Conservation (phyloP, 2,888 invertebrate genomes). For the Drosophila mimetica region DNA sequence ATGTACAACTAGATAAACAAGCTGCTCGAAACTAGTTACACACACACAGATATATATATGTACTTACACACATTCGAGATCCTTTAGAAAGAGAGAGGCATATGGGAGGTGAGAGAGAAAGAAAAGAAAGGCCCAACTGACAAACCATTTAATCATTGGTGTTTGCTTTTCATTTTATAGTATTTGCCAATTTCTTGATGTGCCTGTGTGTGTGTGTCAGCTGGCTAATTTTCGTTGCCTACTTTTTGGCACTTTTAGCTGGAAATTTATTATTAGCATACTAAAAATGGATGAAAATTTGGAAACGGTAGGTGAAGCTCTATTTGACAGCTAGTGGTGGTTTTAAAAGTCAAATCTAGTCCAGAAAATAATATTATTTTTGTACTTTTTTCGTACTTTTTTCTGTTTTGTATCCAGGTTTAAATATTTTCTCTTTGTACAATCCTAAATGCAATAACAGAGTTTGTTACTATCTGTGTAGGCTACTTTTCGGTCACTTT, state of each 20-base stretch:
- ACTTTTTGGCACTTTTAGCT: background rate
- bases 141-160: conserved; percentile 56
- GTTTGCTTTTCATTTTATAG: conserved; percentile 68
- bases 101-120: background rate
- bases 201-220: conserved; percentile 16
- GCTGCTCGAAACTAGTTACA: conserved; percentile 60
- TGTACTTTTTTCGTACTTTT: too few species aligned
- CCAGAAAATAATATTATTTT: background rate
- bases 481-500: conserved; percentile 1
- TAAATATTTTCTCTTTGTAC: background rate
- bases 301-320: too few species aligned
- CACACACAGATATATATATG: conserved; percentile 22
- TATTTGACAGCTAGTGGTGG: background rate
- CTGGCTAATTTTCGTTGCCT: conserved; percentile 35
- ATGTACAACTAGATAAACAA: conserved; percentile 77
- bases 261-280: background rate
- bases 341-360: background rate
- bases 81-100: background rate
- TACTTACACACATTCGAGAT: conserved; percentile 1
- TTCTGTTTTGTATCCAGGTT: too few species aligned
- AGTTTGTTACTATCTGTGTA: conserved; percentile 11
- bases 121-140: conserved; percentile 3
- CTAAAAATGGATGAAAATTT: background rate
- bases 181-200: conserved; percentile 46
- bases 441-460: background rate